Evolutionary conservation across 2,797 vertebrate genomes (phyloP).

Genomic region (Lepilemur ruficaudatus): DNA sequence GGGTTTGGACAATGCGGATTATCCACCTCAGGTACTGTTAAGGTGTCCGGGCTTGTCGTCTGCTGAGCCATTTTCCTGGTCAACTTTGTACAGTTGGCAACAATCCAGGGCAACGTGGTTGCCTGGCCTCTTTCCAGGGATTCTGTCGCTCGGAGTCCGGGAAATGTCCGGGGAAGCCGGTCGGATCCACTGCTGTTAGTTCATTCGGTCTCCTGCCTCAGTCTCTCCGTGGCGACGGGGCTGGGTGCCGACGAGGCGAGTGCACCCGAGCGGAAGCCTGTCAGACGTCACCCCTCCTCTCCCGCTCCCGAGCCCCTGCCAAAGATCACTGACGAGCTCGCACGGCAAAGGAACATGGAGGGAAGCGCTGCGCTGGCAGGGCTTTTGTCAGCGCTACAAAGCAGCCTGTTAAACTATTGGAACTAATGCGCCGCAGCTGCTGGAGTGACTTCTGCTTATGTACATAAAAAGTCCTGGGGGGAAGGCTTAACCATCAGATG

Average conservation of each 20-base stretch:
- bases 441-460: constrained; percentile 83
- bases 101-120: constrained; percentile 70
- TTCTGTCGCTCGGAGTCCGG: constrained; percentile 42
- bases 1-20: constrained; percentile 88
- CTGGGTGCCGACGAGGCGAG: constrained; percentile 82
- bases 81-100: constrained; percentile 75
- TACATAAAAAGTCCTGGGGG: constrained; percentile 82
- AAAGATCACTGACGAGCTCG: constrained; percentile 80
- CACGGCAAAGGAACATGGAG: constrained; percentile 77
- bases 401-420: constrained; percentile 84
- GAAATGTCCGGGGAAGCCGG: constrained; percentile 56
- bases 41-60: constrained; percentile 90
- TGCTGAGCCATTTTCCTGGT: constrained; percentile 93
- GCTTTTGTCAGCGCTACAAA: constrained; percentile 77
- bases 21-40: constrained; percentile 93
- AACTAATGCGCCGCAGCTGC: constrained; percentile 86
- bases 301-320: constrained; percentile 76
- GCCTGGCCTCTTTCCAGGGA: constrained; percentile 59
- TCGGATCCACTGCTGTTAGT: constrained; percentile 78
- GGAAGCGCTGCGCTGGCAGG: constrained; percentile 70
- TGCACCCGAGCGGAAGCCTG: constrained; percentile 78
- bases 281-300: constrained; percentile 83
- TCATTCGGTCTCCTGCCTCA: constrained; percentile 84
- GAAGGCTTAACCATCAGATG: constrained; percentile 80
- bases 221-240: constrained; percentile 80